phyloP scores from a whole-genome alignment of 2,888 invertebrate genomes.

The Perdita meconis region DNA sequence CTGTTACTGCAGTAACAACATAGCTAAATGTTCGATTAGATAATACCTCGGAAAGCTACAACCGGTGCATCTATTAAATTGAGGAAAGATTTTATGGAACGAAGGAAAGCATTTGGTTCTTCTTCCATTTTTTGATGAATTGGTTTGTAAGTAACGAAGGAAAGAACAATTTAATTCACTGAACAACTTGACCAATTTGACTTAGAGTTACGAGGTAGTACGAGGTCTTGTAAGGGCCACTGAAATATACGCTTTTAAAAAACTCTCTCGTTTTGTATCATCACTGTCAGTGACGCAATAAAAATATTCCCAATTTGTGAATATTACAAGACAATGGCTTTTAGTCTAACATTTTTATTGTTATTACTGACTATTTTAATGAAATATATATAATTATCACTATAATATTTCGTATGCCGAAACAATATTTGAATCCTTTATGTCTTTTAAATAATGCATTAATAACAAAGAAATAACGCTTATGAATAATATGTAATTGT shows the following conservation, averaged over 20 bases:
- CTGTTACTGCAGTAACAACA: constrained; percentile 33
- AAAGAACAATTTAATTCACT: neutral
- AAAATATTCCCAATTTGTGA: neutral
- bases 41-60: constrained; percentile 90
- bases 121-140: constrained; percentile 45
- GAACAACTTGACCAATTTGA: neutral
- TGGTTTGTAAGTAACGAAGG: neutral
- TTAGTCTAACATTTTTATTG: neutral
- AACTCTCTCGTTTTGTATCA: neutral
- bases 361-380: neutral
- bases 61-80: constrained; percentile 88
- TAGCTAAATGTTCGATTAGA: constrained; percentile 76
- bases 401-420: neutral
- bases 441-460: no score
- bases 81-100: neutral
- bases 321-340: neutral
- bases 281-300: neutral
- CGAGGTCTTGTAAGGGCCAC: neutral
- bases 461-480: no score
- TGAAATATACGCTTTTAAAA: neutral
- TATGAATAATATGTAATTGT: neutral
- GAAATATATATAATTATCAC: neutral
- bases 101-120: constrained; percentile 11
- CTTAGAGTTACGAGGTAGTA: neutral
- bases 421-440: no score